These are phyloP conservation scores for Aldabrachelys gigantea DNA, from an alignment of 2,113 vertebrate species.

Conservation along the genomic window DNA sequence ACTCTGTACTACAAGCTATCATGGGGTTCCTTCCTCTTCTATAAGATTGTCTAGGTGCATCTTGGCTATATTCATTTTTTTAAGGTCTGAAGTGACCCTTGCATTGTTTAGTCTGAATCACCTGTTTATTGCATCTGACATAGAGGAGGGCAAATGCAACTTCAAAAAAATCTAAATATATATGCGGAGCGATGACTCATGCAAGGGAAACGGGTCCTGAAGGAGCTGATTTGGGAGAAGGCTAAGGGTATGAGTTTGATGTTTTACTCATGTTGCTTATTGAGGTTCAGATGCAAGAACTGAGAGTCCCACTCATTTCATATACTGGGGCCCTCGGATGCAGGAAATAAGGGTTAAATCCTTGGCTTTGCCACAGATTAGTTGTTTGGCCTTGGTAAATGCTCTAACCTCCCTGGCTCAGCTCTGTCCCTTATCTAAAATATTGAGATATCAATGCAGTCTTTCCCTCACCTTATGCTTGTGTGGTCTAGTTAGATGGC, in stretches of 20 bases:
- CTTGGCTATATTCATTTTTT: background rate
- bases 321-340: background rate
- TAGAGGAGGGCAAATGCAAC: background rate
- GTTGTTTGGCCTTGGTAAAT: background rate
- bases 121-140: background rate
- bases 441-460: background rate
- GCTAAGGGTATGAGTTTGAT: background rate
- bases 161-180: background rate
- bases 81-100: background rate
- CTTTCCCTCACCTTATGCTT: background rate
- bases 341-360: background rate
- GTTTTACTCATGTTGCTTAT: background rate
- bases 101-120: too few relatives aligned
- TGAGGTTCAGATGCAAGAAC: background rate
- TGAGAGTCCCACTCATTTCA: background rate
- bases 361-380: background rate
- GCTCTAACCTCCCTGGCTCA: background rate
- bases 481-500: background rate
- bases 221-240: background rate
- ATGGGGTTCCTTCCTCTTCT: background rate
- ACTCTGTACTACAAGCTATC: background rate
- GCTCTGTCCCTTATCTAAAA: background rate
- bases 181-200: background rate
- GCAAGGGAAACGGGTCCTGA: background rate
- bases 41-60: background rate